Evolutionary conservation across 2,888 invertebrate genomes (phyloP), one percentile per base, ranked within the genome.

Genomic region (Tanytarsus gracilentus): DNA sequence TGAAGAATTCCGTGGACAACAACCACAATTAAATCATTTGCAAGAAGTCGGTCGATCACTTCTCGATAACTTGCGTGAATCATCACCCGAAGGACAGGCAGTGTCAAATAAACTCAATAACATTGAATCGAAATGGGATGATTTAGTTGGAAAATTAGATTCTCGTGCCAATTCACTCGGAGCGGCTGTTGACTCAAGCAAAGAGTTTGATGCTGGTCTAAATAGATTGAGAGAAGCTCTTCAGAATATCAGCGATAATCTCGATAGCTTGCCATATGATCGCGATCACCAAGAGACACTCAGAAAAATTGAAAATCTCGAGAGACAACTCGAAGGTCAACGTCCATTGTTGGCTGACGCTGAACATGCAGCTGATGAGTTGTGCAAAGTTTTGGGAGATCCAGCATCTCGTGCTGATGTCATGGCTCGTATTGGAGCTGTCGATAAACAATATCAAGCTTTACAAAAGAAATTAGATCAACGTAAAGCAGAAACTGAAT

Each of bases 1-100:
- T 63, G 97, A 97, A 72, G 97, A 98, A 76, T 89, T 96, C 79
- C 82, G 91, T 62, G 85, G 88, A 0, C 95, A 97, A 71, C 91
- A 95, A 69, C 92, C 94, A 0, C 88, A 92, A 66, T 75, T 96
- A 63, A 84, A 88, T 62, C 89, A 92, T 69, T 77, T 96, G 64
- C 83, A 91, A 65, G 85, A 88, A 65, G 81, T 90, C 29, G 91
- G 89, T 0, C 83, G 85, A 49, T 82, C 83, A 14, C 84, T 92
- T 1, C 75, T 94, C 51, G 79, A 76, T 62, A 73, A 78, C 21
- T 71, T 80, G 52, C 77, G 79, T 23, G 75, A 77, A n/a, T 68
- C 72, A 58, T 74, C 79, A 0, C 73, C 78, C 0, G 86, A 86
- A 66, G 81, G 81, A 6, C 78, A 81, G 65, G 80, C 81, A 63